Percentiles rank a stretch among this genome's conserved stretches.
Conservation (phyloP, 2,888 invertebrate species). For the Pasiphila rectangulata region DNA sequence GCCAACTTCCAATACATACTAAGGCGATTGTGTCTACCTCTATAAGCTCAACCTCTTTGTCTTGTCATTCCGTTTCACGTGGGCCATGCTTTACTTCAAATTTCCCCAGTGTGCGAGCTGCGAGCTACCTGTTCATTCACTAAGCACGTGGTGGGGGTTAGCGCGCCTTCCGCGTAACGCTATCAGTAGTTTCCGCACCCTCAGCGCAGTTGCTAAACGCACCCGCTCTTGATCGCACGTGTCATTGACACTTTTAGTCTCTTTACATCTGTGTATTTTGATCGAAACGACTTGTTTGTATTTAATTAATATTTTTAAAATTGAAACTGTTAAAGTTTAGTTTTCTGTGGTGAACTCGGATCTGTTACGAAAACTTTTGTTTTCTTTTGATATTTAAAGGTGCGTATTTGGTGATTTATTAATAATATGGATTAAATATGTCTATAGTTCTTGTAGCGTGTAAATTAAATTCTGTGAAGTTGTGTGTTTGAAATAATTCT, state of each 20-base stretch:
- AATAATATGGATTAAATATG: neutral
- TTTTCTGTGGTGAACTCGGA: conserved; percentile 1
- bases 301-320: neutral
- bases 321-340: conserved; percentile 1
- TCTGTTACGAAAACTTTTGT: conserved; percentile 5
- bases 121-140: conserved; percentile 75
- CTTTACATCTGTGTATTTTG: conserved; percentile 40
- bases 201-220: conserved; percentile 77
- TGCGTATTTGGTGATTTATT: conserved; percentile 36
- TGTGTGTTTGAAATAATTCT: neutral
- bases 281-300: neutral
- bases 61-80: conserved; percentile 24
- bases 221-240: conserved; percentile 76
- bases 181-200: conserved; percentile 80
- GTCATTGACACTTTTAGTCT: conserved; percentile 63
- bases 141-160: conserved; percentile 69
- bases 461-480: neutral
- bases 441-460: neutral
- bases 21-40: conserved; percentile 2
- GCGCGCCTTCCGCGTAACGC: conserved; percentile 77
- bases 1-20: neutral
- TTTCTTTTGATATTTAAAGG: conserved; percentile 37
- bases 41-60: conserved; percentile 11
- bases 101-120: conserved; percentile 37
- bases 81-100: conserved; percentile 29